Evolutionary conservation across 2,888 invertebrate species (phyloP), one percentile per base, ranked within the genome.

Genomic region (Scelioninae gen. 2): DNA sequence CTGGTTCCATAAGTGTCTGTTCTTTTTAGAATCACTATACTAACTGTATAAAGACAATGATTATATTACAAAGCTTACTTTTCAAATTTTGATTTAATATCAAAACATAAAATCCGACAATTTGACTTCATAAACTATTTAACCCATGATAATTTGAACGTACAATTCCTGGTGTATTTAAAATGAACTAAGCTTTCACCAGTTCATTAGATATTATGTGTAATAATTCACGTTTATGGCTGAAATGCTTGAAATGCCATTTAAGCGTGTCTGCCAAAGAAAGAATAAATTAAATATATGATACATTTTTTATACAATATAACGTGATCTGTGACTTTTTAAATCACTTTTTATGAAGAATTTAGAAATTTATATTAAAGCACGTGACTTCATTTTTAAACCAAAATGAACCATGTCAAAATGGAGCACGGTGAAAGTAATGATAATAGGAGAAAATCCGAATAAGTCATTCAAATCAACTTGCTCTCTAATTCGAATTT

Each of bases 361-460:
- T 15, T 1, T n/a, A 41, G 15, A 11, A 39, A 4, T 7, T 39
- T 16, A 7, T 7, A 18, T 48, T n/a, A 16, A 33, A 31, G 15
- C 11, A 11, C 35, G n/a, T 35, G 35, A 35, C 9, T 31, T 39
- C 2, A 11, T 18, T 41, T 41, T 41, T 10, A n/a, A 41, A 1
- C n/a, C 5, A 16, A 55, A 55, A 28, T 55, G 16, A 41, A 16
- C 16, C 9, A 41, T 60, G 41, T 19, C 18, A 41, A 41, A 41
- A 41, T 41, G 19, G 41, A 41, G 6, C 19, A 43, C 22, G 58
- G 67, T 50, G 67, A 67, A 67, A 67, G 67, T 67, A 19, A 67
- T 43, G 35, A 57, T 67, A 67, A 58, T 67, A 28, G 50, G 65
- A 57, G 67, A 67, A 57, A 67, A 58, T 67, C 16, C 13, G 41